phyloP scores from a whole-genome alignment of 2,113 vertebrate genomes.

The Clarias macrocephalus region DNA sequence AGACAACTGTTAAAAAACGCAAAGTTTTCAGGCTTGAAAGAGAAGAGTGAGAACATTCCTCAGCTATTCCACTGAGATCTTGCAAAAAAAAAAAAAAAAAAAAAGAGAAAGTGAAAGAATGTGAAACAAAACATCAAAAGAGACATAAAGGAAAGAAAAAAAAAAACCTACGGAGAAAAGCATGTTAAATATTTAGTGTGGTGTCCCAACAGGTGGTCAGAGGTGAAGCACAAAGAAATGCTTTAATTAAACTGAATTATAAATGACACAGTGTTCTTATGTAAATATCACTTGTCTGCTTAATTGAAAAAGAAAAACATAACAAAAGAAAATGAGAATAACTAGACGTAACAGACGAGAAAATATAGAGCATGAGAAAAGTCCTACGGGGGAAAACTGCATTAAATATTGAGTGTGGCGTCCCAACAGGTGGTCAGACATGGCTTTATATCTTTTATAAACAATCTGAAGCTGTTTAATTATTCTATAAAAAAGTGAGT shows the following conservation, averaged over 20 bases:
- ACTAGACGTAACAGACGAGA: no score
- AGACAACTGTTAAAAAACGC: slow-evolving; percentile 94
- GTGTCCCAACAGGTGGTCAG: slow-evolving; percentile 85
- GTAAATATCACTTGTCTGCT: slow-evolving; percentile 66
- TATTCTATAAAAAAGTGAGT: neutral
- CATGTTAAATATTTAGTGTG: slow-evolving; percentile 85
- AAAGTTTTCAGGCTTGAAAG: slow-evolving; percentile 92
- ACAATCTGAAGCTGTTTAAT: neutral
- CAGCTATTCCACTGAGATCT: slow-evolving; percentile 77
- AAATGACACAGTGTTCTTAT: slow-evolving; percentile 75
- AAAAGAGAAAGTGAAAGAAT: slow-evolving; percentile 68
- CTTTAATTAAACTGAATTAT: slow-evolving; percentile 78
- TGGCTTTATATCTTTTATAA: neutral
- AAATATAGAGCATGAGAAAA: no score
- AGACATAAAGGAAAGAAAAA: slow-evolving; percentile 65
- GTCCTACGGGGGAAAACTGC: no score
- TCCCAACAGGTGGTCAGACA: no score
- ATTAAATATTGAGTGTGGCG: no score
- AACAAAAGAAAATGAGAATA: slow-evolving; percentile 33
- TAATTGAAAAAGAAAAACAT: neutral
- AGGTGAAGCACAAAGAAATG: slow-evolving; percentile 71
- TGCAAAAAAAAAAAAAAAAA: slow-evolving; percentile 64
- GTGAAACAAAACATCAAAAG: slow-evolving; percentile 94
- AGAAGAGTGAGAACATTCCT: slow-evolving; percentile 84
- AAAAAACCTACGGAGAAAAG: slow-evolving; percentile 71